Conservation (phyloP, 2,888 invertebrate genomes). For the Zeuzera pyrina region DNA sequence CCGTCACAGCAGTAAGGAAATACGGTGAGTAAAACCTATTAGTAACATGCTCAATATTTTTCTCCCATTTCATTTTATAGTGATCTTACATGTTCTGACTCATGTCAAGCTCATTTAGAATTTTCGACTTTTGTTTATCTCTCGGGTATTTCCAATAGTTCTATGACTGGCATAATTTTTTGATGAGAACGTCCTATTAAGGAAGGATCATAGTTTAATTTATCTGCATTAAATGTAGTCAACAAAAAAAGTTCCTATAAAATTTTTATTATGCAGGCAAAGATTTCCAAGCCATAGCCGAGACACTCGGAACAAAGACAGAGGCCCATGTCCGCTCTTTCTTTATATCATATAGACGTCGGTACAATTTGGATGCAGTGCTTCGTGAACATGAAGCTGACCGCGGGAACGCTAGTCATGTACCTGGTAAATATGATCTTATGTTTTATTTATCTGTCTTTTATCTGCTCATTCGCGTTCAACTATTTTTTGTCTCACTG, state of each 20-base stretch:
- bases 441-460: slow-evolving; percentile 23
- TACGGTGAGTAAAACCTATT: slow-evolving; percentile 78
- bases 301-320: slow-evolving; percentile 95
- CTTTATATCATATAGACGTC: slow-evolving; percentile 91
- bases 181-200: not conserved
- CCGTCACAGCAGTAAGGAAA: slow-evolving; percentile 89
- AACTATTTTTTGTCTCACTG: too few species aligned
- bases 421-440: slow-evolving; percentile 24
- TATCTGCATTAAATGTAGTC: not conserved
- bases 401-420: slow-evolving; percentile 66
- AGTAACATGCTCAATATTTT: too few species aligned
- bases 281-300: slow-evolving; percentile 94
- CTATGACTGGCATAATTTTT: too few species aligned
- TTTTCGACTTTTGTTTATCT: too few species aligned
- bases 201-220: not conserved
- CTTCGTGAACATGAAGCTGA: slow-evolving; percentile 90
- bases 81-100: too few species aligned
- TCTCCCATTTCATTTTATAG: slow-evolving; percentile 52
- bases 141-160: too few species aligned
- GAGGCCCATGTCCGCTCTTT: slow-evolving; percentile 94
- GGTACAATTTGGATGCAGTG: slow-evolving; percentile 90
- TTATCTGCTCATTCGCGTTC: too few species aligned
- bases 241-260: not conserved
- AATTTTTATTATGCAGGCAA: slow-evolving; percentile 67
- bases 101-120: too few species aligned